phyloP scores from a whole-genome alignment of 2,113 vertebrate genomes.

The Lampris incognitus region DNA sequence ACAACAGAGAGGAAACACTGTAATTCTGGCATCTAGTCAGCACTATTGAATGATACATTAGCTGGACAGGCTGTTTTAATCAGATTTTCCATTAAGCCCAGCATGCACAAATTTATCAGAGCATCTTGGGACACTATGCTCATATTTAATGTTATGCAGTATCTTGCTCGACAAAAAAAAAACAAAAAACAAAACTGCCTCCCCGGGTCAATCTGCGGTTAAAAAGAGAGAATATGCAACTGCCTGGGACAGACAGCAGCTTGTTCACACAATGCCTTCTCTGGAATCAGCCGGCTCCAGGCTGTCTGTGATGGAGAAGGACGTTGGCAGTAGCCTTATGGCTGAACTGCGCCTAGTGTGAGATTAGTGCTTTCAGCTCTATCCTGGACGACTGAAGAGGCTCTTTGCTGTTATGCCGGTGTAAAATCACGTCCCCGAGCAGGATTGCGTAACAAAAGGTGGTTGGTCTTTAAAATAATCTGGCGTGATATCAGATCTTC shows the following conservation, averaged over 20 bases:
- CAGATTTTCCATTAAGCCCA: conserved; percentile 26
- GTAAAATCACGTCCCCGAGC: conserved; percentile 39
- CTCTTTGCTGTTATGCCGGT: conserved; percentile 44
- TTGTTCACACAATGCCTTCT: conserved; percentile 50
- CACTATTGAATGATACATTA: conserved; percentile 39
- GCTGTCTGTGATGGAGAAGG: conserved; percentile 47
- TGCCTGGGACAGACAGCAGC: conserved; percentile 54
- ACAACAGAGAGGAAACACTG: conserved; percentile 13
- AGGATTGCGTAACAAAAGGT: conserved; percentile 52
- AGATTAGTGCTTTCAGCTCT: conserved; percentile 49
- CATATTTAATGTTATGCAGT: conserved; percentile 61
- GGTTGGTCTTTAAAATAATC: conserved; percentile 30
- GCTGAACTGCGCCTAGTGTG: conserved; percentile 45
- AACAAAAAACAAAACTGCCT: conserved; percentile 18
- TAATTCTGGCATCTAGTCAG: conserved; percentile 31
- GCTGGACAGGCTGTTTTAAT: conserved; percentile 19
- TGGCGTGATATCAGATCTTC: conserved; percentile 38
- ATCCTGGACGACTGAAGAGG: conserved; percentile 45
- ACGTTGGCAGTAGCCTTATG: conserved; percentile 58
- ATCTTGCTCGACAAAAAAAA: conserved; percentile 60
- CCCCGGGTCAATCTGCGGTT: conserved; percentile 21
- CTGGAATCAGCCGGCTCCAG: conserved; percentile 54
- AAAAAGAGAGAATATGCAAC: conserved; percentile 30
- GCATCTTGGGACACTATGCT: conserved; percentile 51
- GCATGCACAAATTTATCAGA: conserved; percentile 46